Percentiles rank a stretch among this genome's conserved stretches.
These are phyloP conservation scores for Tipula vernalis DNA, from an alignment of 2,888 invertebrate species.

Conservation along the genomic window DNA sequence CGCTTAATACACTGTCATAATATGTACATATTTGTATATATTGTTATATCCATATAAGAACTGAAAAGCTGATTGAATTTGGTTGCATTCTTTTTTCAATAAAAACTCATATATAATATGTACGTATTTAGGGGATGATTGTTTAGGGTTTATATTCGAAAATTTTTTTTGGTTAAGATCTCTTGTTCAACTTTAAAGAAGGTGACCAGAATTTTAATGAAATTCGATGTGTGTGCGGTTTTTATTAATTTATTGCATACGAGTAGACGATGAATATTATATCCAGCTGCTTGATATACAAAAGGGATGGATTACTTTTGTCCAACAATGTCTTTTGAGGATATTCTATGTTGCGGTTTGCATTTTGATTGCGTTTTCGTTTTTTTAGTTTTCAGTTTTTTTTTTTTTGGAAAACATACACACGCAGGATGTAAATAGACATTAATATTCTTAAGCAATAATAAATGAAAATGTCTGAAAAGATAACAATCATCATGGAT, in stretches of 20 bases:
- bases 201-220: not conserved
- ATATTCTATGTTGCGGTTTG: not conserved
- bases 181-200: not conserved
- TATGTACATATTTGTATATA: not conserved
- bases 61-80: not conserved
- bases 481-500: not conserved
- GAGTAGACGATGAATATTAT: not conserved
- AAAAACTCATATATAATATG: not conserved
- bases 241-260: not conserved
- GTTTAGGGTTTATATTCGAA: not conserved
- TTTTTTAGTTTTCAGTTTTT: not conserved
- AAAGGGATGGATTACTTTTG: not conserved
- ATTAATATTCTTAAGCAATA: not conserved
- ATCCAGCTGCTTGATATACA: not conserved
- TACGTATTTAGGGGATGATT: not conserved
- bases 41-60: not conserved
- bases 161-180: not conserved
- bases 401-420: not conserved
- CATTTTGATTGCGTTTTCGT: not conserved
- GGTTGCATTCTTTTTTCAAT: not conserved
- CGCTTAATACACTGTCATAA: not conserved
- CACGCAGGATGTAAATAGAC: not conserved
- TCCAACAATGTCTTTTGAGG: not conserved
- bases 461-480: not conserved
- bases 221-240: not conserved